phyloP scores from a whole-genome alignment of 2,888 invertebrate species.

The Scrobipalpa costella region DNA sequence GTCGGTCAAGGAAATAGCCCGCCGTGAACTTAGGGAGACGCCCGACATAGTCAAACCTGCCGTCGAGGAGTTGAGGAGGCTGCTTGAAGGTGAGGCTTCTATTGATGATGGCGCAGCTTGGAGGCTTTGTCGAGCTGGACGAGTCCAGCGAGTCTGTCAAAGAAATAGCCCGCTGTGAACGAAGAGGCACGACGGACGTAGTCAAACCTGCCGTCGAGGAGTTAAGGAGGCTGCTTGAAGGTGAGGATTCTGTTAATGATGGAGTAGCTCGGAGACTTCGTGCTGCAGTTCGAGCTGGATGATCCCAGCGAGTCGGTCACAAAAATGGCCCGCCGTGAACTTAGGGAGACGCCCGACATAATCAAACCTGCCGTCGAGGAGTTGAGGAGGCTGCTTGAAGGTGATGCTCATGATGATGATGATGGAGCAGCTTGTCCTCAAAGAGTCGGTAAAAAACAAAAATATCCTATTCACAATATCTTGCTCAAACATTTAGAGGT shows the following conservation, averaged over 20 bases:
- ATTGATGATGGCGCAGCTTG: slow-evolving; percentile 85
- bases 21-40: slow-evolving; percentile 84
- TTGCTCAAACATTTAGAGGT: too few species aligned
- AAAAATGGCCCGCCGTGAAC: slow-evolving; percentile 85
- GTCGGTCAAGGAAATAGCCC: slow-evolving; percentile 84
- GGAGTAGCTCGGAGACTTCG: slow-evolving; percentile 84
- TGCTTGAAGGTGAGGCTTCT: slow-evolving; percentile 81
- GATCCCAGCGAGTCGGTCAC: slow-evolving; percentile 82
- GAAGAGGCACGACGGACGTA: slow-evolving; percentile 84
- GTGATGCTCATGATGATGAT: slow-evolving; percentile 81
- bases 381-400: slow-evolving; percentile 82
- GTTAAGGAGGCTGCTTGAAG: slow-evolving; percentile 82
- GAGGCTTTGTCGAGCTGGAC: slow-evolving; percentile 85
- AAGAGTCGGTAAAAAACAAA: slow-evolving; percentile 66
- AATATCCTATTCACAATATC: too few species aligned
- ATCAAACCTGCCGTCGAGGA: slow-evolving; percentile 79
- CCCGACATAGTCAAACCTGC: slow-evolving; percentile 82
- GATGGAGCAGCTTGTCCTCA: slow-evolving; percentile 84
- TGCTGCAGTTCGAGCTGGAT: slow-evolving; percentile 86
- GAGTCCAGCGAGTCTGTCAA: slow-evolving; percentile 82
- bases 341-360: slow-evolving; percentile 85
- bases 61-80: slow-evolving; percentile 77
- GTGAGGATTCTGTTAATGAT: slow-evolving; percentile 80
- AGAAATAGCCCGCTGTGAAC: slow-evolving; percentile 85
- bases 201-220: slow-evolving; percentile 79